These are phyloP conservation scores for Asbolus verrucosus DNA, from an alignment of 1,140 invertebrate species.

Conservation along the genomic window DNA sequence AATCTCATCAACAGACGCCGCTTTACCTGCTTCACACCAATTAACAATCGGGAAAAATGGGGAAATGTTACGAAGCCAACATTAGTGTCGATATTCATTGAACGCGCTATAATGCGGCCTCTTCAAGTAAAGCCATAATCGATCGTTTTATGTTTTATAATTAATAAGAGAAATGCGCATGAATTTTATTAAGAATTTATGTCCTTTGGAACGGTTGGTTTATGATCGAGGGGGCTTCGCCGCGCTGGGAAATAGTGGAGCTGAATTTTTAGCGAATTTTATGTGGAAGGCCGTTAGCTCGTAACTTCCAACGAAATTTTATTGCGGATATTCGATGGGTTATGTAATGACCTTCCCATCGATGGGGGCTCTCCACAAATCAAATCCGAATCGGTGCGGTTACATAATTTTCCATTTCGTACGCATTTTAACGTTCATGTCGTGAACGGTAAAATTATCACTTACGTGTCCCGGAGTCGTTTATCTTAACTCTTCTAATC, in stretches of 20 bases:
- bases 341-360: background rate
- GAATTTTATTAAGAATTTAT: conserved; percentile 16
- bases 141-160: conserved; percentile 1
- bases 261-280: conserved; percentile 18
- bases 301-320: conserved; percentile 14
- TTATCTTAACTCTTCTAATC: too few relatives aligned
- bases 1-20: background rate
- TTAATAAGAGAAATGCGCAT: conserved; percentile 5
- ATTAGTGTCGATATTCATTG: too few relatives aligned
- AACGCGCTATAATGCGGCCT: background rate
- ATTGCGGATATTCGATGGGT: background rate
- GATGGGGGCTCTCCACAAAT: conserved; percentile 12
- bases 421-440: too few relatives aligned
- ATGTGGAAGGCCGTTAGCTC: conserved; percentile 10
- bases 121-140: background rate
- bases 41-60: conserved; percentile 3
- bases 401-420: conserved; percentile 5
- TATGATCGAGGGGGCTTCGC: background rate
- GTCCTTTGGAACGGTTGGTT: background rate
- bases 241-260: conserved; percentile 1
- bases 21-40: background rate
- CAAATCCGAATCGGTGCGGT: background rate
- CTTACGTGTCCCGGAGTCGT: too few relatives aligned
- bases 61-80: too few relatives aligned
- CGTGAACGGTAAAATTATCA: too few relatives aligned